Evolutionary conservation across 2,113 vertebrate species (phyloP).

Genomic region (Haemorhous mexicanus): DNA sequence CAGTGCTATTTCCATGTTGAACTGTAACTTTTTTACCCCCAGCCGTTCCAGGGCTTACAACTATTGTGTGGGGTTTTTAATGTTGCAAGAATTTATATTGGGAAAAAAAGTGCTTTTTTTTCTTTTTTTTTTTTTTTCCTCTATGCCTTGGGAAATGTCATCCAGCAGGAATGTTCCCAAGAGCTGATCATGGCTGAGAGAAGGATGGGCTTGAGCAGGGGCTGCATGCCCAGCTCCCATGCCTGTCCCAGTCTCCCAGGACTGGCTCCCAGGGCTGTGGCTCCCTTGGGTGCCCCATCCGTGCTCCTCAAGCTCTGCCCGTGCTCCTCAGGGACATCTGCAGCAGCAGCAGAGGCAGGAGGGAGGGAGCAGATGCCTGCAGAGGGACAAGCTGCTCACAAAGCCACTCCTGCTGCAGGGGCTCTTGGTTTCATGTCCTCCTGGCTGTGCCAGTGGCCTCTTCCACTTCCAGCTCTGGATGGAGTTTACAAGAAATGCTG

Average conservation of each 20-base stretch:
- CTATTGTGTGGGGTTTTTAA: conserved; percentile 53
- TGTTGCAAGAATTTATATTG: conserved; percentile 65
- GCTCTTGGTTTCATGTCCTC: not conserved
- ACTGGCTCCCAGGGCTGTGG: not conserved
- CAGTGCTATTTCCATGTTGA: conserved; percentile 23
- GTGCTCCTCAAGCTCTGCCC: not conserved
- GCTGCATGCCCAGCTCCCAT: not conserved
- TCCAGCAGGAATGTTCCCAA: conserved; percentile 54
- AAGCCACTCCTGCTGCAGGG: not conserved
- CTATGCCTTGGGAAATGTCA: conserved; percentile 62
- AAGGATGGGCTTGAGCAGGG: not conserved
- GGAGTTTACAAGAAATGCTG: not conserved
- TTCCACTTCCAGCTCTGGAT: conserved; percentile 11
- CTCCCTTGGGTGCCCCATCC: not conserved
- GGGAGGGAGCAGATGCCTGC: not conserved
- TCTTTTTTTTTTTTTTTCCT: not conserved
- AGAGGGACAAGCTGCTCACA: not conserved
- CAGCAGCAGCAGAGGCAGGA: not conserved
- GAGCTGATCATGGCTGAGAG: not conserved
- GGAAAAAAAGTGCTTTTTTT: conserved; percentile 15
- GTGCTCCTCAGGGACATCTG: not conserved
- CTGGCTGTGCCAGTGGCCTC: not conserved
- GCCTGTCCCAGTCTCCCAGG: not conserved
- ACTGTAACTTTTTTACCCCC: conserved; percentile 46
- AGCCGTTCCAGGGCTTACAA: conserved; percentile 49